phyloP scores from a whole-genome alignment of 2,113 vertebrate genomes.

The Ciconia maguari region DNA sequence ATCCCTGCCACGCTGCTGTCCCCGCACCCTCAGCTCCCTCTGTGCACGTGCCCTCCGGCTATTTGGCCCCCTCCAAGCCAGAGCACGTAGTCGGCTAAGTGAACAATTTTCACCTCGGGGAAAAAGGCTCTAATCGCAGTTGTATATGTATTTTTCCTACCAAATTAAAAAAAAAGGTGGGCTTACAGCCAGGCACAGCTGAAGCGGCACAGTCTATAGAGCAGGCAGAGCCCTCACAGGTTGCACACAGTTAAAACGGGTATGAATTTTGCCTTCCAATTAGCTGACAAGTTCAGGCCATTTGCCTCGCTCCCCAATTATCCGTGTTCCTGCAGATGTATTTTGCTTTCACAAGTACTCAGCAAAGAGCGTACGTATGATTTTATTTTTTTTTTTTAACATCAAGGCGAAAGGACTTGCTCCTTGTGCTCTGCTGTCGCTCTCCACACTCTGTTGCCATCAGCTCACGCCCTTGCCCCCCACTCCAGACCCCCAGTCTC shows the following conservation, averaged over 20 bases:
- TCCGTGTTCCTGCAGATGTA: neutral
- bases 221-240: neutral
- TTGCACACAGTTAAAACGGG: too few relatives aligned
- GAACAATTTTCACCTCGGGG: too few relatives aligned
- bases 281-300: neutral
- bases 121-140: neutral
- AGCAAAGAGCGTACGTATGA: rapidly evolving
- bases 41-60: neutral
- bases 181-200: neutral
- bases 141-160: neutral
- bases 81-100: too few relatives aligned
- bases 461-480: neutral
- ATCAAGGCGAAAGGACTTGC: neutral
- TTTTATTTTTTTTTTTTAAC: neutral
- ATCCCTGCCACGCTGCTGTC: rapidly evolving
- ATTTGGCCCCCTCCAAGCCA: neutral
- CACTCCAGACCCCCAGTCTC: rapidly evolving
- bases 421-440: too few relatives aligned
- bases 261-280: neutral
- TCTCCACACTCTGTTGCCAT: rapidly evolving
- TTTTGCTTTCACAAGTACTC: neutral
- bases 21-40: neutral
- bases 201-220: neutral
- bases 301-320: neutral
- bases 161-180: neutral